Evolutionary conservation across 2,888 invertebrate species (phyloP), one percentile per base, ranked within the genome.

Genomic region (Scaptomyza reducta): DNA sequence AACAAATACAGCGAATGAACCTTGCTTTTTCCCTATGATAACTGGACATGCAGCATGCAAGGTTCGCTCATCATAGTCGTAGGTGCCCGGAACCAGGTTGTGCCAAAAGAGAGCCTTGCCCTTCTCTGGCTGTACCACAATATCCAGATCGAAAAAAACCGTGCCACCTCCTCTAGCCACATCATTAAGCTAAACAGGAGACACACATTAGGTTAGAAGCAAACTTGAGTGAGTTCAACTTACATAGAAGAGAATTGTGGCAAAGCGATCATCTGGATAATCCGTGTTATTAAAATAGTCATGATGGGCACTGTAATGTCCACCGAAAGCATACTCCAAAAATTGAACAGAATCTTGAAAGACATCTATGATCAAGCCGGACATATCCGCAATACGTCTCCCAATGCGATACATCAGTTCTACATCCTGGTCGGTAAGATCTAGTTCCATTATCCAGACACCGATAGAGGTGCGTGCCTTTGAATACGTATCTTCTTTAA

Each of bases 201-300:
- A 18, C n/a, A 6, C 11, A 1, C 6, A 1, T 1, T 9, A 10
- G 6, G 0, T 6, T 18, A 2, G 4, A 4, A 9, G 10, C 9
- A 10, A 5, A 16, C 7, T 10, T 22, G 5, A 22, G 25, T 4
- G 1, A 18, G 11, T 10, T 1, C 6, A 1, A 60, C 75, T 66
- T 27, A 80, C 83, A 51, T 83, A 80, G 3, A 80, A 47, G 5
- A 80, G 3, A 0, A 50, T n/a, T 0, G 73, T 73, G 13, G 70
- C 83, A 3, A 77, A 53, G 3, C 82, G 74, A 59, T 82, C 74
- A 1, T 69, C 44, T 16, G 0, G 4, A 7, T 4, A 0, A 22
- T 5, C 4, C 5, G 22, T 22, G 7, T 1, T 0, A 13, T 68
- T 51, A 0, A 55, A 25, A 11, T 2, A 79, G 35, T 79, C 83